Evolutionary conservation across 2,888 invertebrate genomes (phyloP), one percentile per base, ranked within the genome.

Genomic region (Cerceris rybyensis): DNA sequence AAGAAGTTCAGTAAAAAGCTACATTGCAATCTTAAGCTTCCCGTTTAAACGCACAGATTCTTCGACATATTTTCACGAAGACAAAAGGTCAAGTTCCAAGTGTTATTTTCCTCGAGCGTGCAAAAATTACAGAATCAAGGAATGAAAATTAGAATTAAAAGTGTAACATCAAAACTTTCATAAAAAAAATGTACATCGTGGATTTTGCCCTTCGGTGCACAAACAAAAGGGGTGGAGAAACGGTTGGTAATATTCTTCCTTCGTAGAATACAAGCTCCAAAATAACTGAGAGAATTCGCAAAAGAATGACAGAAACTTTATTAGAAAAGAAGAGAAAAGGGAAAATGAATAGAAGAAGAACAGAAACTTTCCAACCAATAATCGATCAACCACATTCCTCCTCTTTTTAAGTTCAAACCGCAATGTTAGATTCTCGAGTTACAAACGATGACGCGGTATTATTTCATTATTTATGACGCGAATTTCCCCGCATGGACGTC

Each of bases 381-480:
- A 75, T 82, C 80, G 82, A 85, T 85, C 80, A 50, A 70, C 66
- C 46, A 4, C 28, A 28, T 16, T 64, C 28, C 63, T 61, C 60
- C 49, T 16, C 46, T 58, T 61, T 72, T 46, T 11, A 65, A 43
- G 54, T n/a, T 42, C 41, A 50, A 17, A 17, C 28, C 42, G 28
- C 68, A 78, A 82, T 86, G 87, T 88, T 88, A 89, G 88, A 7
- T 28, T 13, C 50, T 50, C 14, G 55, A 63, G 63, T 55, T 28
- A 55, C 55, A 55, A 55, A 90, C 87, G 88, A 88, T 87, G 88
- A 87, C 86, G 86, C 79, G 85, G 87, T 88, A 89, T 90, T 89
- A 89, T 88, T 89, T 89, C 79, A 86, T 88, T 89, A 89, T 90
- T 91, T 90, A 91, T 88, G 81, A 86, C 84, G 85, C 71, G 87